Conservation (phyloP, 1,140 invertebrate species). For the Acromyrmex echinatior region DNA sequence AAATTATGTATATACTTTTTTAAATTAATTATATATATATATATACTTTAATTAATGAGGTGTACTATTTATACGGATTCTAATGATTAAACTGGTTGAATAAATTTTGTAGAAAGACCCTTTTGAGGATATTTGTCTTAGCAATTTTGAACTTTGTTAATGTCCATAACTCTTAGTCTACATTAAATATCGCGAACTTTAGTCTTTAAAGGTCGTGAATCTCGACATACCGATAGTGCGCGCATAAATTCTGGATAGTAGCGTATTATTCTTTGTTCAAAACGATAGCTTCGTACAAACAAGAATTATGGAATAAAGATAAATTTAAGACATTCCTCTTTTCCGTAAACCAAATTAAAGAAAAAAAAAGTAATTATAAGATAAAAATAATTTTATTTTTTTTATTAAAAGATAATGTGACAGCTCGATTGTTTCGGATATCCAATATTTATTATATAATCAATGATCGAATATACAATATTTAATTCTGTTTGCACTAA, state of each 20-base stretch:
- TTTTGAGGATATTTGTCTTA: conserved; percentile 22
- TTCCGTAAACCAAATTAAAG: background rate
- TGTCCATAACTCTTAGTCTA: conserved; percentile 78
- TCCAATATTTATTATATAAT: background rate
- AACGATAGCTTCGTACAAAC: conserved; percentile 12
- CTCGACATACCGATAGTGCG: conserved; percentile 72
- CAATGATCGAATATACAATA: background rate
- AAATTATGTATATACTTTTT: background rate
- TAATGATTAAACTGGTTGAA: background rate
- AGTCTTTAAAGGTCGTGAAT: conserved; percentile 84
- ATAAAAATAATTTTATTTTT: background rate
- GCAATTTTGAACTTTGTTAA: conserved; percentile 80
- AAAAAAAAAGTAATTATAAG: background rate
- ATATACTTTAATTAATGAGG: background rate
- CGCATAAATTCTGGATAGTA: conserved; percentile 39
- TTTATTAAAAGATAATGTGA: background rate
- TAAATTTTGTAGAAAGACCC: conserved; percentile 7
- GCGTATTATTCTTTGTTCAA: conserved; percentile 44
- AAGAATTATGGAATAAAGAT: background rate
- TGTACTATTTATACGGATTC: background rate
- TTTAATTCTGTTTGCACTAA: background rate
- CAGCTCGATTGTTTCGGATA: background rate
- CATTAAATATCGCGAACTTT: conserved; percentile 85
- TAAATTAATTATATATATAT: too few species aligned
- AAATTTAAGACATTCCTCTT: conserved; percentile 39